Conservation (phyloP, 37 sponge, comb jelly and placozoan genomes). For the Lycopodina hypogea region DNA sequence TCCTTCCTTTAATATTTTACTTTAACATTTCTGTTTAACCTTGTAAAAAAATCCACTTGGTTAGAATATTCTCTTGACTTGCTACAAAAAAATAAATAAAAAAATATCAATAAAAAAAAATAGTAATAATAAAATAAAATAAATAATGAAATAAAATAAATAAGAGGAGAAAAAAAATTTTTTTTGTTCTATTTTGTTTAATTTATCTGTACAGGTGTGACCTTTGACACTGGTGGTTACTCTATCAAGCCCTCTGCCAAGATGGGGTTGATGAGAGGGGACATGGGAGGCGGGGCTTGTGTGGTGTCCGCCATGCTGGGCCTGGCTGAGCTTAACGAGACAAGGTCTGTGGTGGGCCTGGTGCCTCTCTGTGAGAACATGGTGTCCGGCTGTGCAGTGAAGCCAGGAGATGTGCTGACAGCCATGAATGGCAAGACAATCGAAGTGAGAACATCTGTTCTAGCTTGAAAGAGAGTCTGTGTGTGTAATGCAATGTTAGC, state of each 20-base stretch:
- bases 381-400: conserved; percentile 84
- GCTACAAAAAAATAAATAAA: too few relatives aligned
- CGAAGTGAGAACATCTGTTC: too few relatives aligned
- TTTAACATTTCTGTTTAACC: too few relatives aligned
- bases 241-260: conserved; percentile 88
- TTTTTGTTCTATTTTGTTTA: too few relatives aligned
- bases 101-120: too few relatives aligned
- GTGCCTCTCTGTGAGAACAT: conserved; percentile 96
- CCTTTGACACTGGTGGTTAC: conserved; percentile 96
- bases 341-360: conserved; percentile 55
- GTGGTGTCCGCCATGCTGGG: conserved; percentile 69
- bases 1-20: too few relatives aligned
- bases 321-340: conserved; percentile 54
- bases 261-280: conserved; percentile 90
- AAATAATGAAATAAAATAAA: too few relatives aligned
- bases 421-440: conserved; percentile 94
- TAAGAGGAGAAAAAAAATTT: too few relatives aligned
- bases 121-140: too few relatives aligned
- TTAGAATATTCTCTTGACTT: too few relatives aligned
- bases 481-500: background rate
- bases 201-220: conserved; percentile 66
- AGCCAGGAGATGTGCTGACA: conserved; percentile 93
- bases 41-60: too few relatives aligned
- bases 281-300: conserved; percentile 96
- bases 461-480: background rate